Evolutionary conservation across 30 jellyfish, hydroid and myxozoan genomes (phyloP).

Genomic region (Sanderia malayensis): DNA sequence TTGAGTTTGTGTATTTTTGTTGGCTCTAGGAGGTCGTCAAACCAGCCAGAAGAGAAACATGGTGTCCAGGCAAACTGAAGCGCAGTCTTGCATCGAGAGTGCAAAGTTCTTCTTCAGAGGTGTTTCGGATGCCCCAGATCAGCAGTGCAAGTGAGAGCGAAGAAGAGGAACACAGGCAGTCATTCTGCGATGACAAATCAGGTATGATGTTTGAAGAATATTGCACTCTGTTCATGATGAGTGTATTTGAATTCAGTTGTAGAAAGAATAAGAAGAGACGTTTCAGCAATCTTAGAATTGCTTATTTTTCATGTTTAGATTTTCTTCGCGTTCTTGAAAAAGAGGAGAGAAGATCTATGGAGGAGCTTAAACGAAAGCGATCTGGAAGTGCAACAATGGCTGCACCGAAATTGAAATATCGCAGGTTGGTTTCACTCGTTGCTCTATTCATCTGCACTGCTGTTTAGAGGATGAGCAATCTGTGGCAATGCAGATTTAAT

Average conservation of each 20-base stretch:
- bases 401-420: slow-evolving; percentile 2
- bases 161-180: slow-evolving; percentile 2
- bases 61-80: slow-evolving; percentile 95
- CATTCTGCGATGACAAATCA: slow-evolving; percentile 8
- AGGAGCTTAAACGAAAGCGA: slow-evolving; percentile 31
- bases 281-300: background rate
- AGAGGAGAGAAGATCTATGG: slow-evolving; percentile 49
- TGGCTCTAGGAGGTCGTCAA: slow-evolving; percentile 14
- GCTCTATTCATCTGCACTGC: background rate
- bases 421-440: slow-evolving; percentile 24
- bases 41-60: slow-evolving; percentile 71
- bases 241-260: background rate
- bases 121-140: background rate
- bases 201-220: no score
- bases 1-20: no score
- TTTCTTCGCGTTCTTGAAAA: slow-evolving; percentile 32
- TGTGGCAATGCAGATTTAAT: no score
- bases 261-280: background rate
- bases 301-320: background rate
- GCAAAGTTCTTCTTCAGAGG: background rate
- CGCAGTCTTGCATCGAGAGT: slow-evolving; percentile 25
- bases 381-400: background rate
- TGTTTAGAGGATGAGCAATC: no score
- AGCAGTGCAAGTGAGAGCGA: slow-evolving; percentile 33
- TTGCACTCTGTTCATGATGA: no score